Conservation (phyloP, 2,797 vertebrate genomes). For the Gephyroberyx darwinii region DNA sequence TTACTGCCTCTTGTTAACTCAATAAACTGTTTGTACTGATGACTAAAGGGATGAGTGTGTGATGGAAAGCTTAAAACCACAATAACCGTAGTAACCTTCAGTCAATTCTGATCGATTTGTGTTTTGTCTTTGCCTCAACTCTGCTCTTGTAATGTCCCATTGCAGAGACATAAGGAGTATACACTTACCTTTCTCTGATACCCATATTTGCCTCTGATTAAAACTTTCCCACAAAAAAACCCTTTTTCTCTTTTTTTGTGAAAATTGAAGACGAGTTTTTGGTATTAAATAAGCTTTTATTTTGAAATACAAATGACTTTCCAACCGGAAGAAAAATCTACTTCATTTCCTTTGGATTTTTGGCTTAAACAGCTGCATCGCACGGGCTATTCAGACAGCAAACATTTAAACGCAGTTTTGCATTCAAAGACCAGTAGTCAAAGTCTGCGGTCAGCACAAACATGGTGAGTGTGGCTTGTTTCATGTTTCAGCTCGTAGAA, state of each 20-base stretch:
- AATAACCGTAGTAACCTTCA: constrained; percentile 1
- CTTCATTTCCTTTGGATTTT: constrained; percentile 60
- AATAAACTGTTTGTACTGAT: constrained; percentile 37
- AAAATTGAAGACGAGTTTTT: not conserved
- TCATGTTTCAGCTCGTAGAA: not conserved
- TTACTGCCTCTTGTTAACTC: not conserved
- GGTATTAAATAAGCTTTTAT: constrained; percentile 28
- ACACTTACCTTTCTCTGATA: not conserved
- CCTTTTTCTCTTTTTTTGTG: too few species aligned
- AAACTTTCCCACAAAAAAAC: too few species aligned
- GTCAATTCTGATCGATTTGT: not conserved
- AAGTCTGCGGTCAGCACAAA: constrained; percentile 21
- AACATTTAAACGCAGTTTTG: constrained; percentile 25
- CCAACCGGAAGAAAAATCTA: constrained; percentile 49
- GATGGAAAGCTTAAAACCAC: not conserved
- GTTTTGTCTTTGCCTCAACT: constrained; percentile 8
- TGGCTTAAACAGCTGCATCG: constrained; percentile 5
- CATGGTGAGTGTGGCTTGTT: constrained; percentile 67
- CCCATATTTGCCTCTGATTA: too few species aligned
- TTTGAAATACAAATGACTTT: constrained; percentile 39
- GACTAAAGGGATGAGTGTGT: not conserved
- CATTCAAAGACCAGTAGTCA: not conserved
- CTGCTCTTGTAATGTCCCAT: not conserved
- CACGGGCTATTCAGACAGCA: constrained; percentile 14
- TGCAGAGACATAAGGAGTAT: not conserved